A percentile compares a stretch with the other conserved stretches of the same genome.
Evolutionary conservation across 2,113 vertebrate species (phyloP).

Genomic region (Sinosuthora webbiana): DNA sequence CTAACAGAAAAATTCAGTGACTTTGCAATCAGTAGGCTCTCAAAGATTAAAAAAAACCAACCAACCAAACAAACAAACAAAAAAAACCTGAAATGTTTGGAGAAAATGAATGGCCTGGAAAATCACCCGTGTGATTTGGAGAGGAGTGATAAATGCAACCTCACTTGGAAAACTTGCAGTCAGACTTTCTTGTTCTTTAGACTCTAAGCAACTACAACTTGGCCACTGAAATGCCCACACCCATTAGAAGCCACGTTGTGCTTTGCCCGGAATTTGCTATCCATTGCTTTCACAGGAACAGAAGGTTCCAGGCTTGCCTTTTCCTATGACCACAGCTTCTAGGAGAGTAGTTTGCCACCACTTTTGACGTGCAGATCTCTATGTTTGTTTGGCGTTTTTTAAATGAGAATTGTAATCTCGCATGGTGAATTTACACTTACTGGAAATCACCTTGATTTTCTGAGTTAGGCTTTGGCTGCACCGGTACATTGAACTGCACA

Average conservation of each 20-base stretch:
- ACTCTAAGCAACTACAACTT: neutral
- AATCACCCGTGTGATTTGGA: neutral
- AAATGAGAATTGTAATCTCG: neutral
- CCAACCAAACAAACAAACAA: no score
- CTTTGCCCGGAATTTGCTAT: neutral
- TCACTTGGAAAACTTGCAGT: neutral
- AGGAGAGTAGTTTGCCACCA: neutral
- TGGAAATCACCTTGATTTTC: neutral
- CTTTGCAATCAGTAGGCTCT: neutral
- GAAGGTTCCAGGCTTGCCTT: neutral
- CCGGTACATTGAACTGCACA: rapidly evolving
- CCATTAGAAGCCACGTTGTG: rapidly evolving
- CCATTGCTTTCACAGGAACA: neutral
- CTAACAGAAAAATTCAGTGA: neutral
- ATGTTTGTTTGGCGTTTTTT: neutral
- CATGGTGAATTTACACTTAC: rapidly evolving
- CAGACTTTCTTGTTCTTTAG: neutral
- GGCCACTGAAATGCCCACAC: neutral
- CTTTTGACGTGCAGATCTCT: rapidly evolving
- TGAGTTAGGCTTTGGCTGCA: neutral
- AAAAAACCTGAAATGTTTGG: rapidly evolving
- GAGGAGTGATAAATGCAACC: neutral
- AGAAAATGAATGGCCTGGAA: neutral
- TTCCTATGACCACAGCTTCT: neutral
- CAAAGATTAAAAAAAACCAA: neutral